Percentiles rank a stretch among this genome's conserved stretches.
phyloP scores from a whole-genome alignment of 2,113 vertebrate genomes.

The Gallinago undulata region DNA sequence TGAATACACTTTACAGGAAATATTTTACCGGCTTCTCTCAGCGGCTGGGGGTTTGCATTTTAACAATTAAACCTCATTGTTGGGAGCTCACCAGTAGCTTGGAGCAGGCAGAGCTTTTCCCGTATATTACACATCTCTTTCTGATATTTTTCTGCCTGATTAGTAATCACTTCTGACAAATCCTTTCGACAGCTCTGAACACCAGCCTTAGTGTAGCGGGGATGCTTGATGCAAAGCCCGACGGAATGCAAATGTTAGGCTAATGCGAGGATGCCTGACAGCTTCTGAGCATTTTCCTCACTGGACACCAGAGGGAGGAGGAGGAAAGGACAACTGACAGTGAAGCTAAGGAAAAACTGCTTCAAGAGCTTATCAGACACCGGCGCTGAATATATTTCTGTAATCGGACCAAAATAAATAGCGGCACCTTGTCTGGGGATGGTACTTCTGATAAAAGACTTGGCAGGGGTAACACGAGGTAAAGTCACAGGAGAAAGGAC shows the following conservation, averaged over 20 bases:
- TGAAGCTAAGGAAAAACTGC: background rate
- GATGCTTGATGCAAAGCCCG: background rate
- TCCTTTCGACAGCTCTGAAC: background rate
- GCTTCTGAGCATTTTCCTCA: constrained; percentile 36
- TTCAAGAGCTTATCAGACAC: background rate
- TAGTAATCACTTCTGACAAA: constrained; percentile 56
- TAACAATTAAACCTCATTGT: background rate
- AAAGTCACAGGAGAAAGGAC: background rate
- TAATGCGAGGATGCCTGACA: background rate
- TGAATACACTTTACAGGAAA: background rate
- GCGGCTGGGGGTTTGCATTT: background rate
- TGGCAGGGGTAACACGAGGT: background rate
- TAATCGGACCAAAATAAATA: background rate
- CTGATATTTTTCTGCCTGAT: constrained; percentile 61
- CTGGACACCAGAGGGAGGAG: constrained; percentile 65
- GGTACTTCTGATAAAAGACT: background rate
- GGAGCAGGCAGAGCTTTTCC: constrained; percentile 25
- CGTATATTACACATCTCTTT: background rate
- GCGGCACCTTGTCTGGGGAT: background rate
- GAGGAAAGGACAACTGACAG: constrained; percentile 25
- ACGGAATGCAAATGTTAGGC: background rate
- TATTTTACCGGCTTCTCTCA: constrained; percentile 17
- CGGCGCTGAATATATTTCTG: background rate
- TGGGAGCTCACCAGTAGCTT: background rate
- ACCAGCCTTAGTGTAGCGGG: background rate